These are phyloP conservation scores for Gerris lacustris DNA, from an alignment of 2,888 invertebrate species.

Conservation along the genomic window DNA sequence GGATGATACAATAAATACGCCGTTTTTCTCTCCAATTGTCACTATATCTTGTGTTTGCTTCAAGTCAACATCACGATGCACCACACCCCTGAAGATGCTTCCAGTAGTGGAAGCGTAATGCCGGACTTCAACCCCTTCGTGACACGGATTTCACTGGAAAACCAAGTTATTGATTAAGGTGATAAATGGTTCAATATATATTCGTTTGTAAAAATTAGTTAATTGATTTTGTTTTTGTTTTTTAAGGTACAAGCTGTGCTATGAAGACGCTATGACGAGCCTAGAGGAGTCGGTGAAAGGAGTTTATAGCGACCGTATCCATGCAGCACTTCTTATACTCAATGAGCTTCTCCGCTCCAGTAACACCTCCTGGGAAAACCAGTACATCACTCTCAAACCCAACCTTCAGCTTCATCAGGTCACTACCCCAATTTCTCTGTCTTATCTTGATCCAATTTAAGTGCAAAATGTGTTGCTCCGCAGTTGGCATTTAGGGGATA, in stretches of 20 bases:
- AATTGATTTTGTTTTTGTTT: background rate
- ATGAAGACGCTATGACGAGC: constrained; percentile 72
- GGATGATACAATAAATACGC: no score
- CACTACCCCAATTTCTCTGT: constrained; percentile 14
- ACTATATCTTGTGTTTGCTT: no score
- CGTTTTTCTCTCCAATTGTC: no score
- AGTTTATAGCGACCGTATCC: constrained; percentile 70
- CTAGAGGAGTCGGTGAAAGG: constrained; percentile 53
- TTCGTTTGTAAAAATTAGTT: background rate
- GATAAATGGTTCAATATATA: background rate
- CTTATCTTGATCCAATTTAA: constrained; percentile 3
- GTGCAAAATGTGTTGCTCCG: no score
- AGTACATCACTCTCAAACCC: constrained; percentile 17
- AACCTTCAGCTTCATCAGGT: constrained; percentile 8
- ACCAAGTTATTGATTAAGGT: no score
- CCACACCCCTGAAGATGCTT: no score
- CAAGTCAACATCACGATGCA: no score
- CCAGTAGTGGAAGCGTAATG: no score
- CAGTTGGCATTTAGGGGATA: no score
- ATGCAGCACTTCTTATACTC: constrained; percentile 81
- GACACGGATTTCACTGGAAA: no score
- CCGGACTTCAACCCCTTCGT: no score
- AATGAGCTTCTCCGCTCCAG: constrained; percentile 88
- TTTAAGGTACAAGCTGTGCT: constrained; percentile 69
- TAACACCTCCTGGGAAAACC: constrained; percentile 68